Base-by-base conservation (phyloP, 1,140 invertebrate genomes). In the Pogonomyrmex barbatus region DNA sequence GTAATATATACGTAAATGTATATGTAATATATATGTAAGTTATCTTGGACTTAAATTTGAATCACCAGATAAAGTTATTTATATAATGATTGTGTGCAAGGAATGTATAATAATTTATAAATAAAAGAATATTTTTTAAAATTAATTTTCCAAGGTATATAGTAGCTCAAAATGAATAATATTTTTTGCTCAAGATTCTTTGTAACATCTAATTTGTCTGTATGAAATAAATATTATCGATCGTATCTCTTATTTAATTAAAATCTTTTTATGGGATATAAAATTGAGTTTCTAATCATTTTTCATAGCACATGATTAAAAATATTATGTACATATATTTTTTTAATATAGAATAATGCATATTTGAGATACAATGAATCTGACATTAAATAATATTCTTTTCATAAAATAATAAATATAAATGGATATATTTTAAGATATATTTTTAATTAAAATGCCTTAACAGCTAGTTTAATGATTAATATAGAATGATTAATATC, bases 121-220 rank as follows among this genome's bases (percentile, higher is more conserved):
- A 82, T 33, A 36, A 14, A 85, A 87, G n/a, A 83, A 89, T 33
- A 87, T n/a, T 42, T 67, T 52, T 33, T 10, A 10, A 85, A 30
- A 90, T 83, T 62, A 84, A 87, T 9, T 77, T 71, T 45, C 62
- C 76, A 87, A 89, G 42, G 81, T 60, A 71, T 78, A 79, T 65
- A 39, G n/a, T 58, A 86, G n/a, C 58, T 83, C 14, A 90, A 89
- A 73, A 56, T 73, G 42, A 84, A 67, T 75, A 79, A 76, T 65
- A 89, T 60, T 4, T 88, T 71, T 82, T 90, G 56, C 78, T 83
- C 42, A 89, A 56, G 82, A 90, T 56, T 9, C 33, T 60, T 50
- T 86, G 65, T 81, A 67, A 79, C 5, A 82, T 45, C 10, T 83
- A 79, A 90, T 68, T 78, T 56, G n/a, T 36, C 52, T 83, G 45